Evolutionary conservation across 1,140 invertebrate genomes (phyloP), one percentile per base, ranked within the genome.

Genomic region (Aphis craccivora): DNA sequence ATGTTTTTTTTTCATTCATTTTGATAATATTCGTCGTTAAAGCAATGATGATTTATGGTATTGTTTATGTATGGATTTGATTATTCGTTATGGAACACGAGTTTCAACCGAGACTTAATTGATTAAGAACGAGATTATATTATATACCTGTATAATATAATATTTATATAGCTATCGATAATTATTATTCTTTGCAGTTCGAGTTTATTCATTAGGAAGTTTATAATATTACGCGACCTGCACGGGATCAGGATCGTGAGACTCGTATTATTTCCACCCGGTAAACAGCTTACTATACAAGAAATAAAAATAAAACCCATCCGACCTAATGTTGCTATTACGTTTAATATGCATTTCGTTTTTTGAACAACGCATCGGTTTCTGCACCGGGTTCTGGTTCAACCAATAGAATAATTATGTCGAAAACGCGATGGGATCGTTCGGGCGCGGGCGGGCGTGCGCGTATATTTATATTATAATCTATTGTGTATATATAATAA

Each of bases 351-450:
- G 60, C 60, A 83, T 60, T 90, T 55, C 37, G 25, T n/a, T 76
- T 88, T 51, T n/a, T 23, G 30, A 51, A 51, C 48, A 48, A n/a
- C 23, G 40, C 14, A 22, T n/a, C 11, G 30, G 18, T 51, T 51
- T 51, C 48, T 51, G 48, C 37, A 40, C 18, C 18, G 43, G 55
- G 90, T 91, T 91, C 60, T 48, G 67, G 90, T 81, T 35, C 90
- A 37, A 37, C 30, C 60, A 40, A 51, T 81, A 20, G 67, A 51
- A 91, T 91, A 91, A 91, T 91, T 81, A 91, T 91, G 67, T 81
- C 18, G 90, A 91, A 81, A 48, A 81, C 22, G 20, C 87, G 87
- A 89, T 53, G 87, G 87, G 45, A 89, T 53, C 48, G 35, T 89
- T 89, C 87, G 25, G 48, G 87, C 48, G 45, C 87, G n/a, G 43